Conservation (phyloP, 2,113 vertebrate species). For the Synchiropus splendidus region DNA sequence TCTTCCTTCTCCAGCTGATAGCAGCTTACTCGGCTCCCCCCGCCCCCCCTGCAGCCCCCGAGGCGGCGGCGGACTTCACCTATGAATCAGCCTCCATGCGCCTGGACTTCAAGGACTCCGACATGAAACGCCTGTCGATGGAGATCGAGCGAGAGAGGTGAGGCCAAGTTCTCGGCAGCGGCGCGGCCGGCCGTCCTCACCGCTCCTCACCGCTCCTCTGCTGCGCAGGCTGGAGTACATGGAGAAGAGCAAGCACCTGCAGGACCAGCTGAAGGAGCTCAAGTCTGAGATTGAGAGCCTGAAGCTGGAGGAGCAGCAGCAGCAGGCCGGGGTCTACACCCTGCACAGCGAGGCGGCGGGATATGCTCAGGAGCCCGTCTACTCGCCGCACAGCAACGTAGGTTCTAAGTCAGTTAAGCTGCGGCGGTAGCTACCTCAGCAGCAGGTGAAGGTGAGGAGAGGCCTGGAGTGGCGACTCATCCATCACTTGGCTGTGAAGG, state of each 20-base stretch:
- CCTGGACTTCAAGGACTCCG: constrained; percentile 79
- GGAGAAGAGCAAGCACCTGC: constrained; percentile 85
- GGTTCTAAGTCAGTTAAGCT: constrained; percentile 19
- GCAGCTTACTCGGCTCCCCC: constrained; percentile 65
- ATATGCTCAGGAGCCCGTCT: constrained; percentile 63
- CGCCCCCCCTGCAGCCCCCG: constrained; percentile 41
- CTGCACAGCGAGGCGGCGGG: constrained; percentile 43
- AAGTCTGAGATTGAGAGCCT: constrained; percentile 82
- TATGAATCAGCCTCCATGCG: constrained; percentile 65
- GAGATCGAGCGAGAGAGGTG: constrained; percentile 88
- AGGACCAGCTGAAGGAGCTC: constrained; percentile 84
- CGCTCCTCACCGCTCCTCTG: no score
- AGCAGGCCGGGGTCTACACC: constrained; percentile 65
- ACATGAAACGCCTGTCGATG: constrained; percentile 87
- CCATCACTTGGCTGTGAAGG: background rate
- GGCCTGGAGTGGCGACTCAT: background rate
- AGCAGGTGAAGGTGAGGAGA: no score
- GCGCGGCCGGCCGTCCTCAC: background rate
- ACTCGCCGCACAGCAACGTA: constrained; percentile 68
- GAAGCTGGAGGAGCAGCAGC: constrained; percentile 83
- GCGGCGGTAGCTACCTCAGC: no score
- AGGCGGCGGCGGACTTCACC: constrained; percentile 54
- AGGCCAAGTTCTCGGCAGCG: no score
- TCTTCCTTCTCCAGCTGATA: constrained; percentile 50
- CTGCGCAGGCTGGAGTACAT: constrained; percentile 86